These are phyloP conservation scores for Tiliqua scincoides DNA, from an alignment of 2,113 vertebrate species.

Conservation along the genomic window DNA sequence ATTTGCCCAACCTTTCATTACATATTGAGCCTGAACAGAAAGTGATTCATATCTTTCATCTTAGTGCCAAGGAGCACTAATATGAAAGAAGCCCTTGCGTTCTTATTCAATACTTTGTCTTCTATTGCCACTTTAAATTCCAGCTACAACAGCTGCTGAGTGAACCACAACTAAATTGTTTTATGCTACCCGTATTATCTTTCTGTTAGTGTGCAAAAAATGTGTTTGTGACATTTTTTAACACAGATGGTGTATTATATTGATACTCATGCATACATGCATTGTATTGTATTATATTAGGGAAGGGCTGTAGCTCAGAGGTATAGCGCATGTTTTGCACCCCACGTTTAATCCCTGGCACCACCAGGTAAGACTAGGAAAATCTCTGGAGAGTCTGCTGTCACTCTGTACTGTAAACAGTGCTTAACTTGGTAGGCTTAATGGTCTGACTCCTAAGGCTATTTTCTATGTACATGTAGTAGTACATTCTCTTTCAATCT, in stretches of 20 bases:
- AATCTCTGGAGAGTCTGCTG: no score
- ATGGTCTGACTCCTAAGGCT: no score
- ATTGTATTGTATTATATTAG: no score
- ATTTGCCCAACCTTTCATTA: not conserved
- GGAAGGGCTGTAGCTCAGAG: no score
- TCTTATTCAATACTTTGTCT: not conserved
- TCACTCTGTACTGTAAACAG: no score
- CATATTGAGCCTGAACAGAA: not conserved
- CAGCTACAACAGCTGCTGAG: not conserved
- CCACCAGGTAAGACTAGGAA: no score
- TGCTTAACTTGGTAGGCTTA: no score
- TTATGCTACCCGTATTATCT: not conserved
- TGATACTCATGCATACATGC: not conserved
- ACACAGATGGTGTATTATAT: not conserved
- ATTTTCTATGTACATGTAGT: not conserved
- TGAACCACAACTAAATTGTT: not conserved
- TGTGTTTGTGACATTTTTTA: not conserved
- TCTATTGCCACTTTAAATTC: not conserved
- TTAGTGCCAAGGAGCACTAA: not conserved
- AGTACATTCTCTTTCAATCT: not conserved
- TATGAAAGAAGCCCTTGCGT: not conserved
- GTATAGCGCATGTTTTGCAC: no score
- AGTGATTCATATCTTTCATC: not conserved
- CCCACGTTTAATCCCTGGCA: no score
- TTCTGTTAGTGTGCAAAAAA: not conserved